Percentiles rank a stretch among this genome's conserved stretches.
These are phyloP conservation scores for Ictalurus punctatus DNA, from an alignment of 2,113 vertebrate species.

Conservation along the genomic window DNA sequence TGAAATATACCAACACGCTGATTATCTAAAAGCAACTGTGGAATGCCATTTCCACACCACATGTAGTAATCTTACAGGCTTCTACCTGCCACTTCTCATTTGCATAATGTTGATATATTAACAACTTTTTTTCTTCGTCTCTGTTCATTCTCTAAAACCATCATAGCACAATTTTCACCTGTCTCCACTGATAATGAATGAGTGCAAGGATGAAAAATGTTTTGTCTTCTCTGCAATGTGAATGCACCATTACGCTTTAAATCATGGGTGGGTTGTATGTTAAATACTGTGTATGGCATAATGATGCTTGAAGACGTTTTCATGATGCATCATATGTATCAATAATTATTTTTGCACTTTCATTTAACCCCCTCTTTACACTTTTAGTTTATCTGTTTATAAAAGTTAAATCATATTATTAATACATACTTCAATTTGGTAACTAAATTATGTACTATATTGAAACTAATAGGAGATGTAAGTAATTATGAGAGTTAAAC, in stretches of 20 bases:
- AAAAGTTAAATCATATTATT: not conserved
- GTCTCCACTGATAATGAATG: not conserved
- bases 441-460: not conserved
- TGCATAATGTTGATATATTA: slow-evolving; percentile 29
- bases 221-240: not conserved
- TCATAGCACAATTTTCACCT: not conserved
- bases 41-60: not conserved
- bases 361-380: not conserved
- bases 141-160: not conserved
- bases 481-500: not conserved
- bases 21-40: not conserved
- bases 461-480: not conserved
- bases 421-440: not conserved
- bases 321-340: not conserved
- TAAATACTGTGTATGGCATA: not conserved
- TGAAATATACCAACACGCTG: not conserved
- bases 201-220: not conserved
- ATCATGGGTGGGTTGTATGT: not conserved
- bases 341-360: not conserved
- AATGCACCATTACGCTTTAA: slow-evolving; percentile 3
- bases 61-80: not conserved
- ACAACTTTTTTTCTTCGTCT: not conserved
- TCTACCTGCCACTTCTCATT: slow-evolving; percentile 12
- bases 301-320: not conserved
- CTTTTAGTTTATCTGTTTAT: not conserved